Conservation (phyloP, 2,888 invertebrate genomes). For the Troglohyphantes excavatus region DNA sequence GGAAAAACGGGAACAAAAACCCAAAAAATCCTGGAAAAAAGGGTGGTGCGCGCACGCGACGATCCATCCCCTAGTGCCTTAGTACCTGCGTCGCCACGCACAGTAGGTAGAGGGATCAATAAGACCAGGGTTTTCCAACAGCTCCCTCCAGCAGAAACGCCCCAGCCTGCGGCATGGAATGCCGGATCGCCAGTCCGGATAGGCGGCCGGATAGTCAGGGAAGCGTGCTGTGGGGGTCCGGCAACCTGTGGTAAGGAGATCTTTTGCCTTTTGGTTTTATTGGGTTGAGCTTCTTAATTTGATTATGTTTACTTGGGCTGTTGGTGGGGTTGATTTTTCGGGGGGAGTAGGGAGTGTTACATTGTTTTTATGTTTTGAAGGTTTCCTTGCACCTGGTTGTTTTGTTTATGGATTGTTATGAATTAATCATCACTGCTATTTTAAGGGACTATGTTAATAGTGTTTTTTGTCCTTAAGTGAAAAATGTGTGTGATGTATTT, state of each 20-base stretch:
- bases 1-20: neutral
- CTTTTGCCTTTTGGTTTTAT: no score
- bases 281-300: no score
- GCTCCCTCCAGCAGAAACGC: neutral
- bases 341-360: no score
- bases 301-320: no score
- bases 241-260: constrained; percentile 10
- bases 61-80: neutral
- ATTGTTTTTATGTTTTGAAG: no score
- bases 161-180: constrained; percentile 31
- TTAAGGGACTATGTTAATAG: no score
- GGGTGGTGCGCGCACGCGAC: constrained; percentile 31
- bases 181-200: constrained; percentile 15
- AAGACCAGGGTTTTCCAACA: constrained; percentile 53
- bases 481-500: no score
- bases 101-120: constrained; percentile 67
- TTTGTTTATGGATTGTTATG: no score
- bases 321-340: no score
- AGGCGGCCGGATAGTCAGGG: constrained; percentile 3
- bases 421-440: no score
- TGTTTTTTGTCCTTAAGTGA: no score
- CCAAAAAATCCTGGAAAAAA: neutral
- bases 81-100: constrained; percentile 70
- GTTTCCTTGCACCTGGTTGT: no score
- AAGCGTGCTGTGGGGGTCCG: constrained; percentile 10